Evolutionary conservation across 2,797 vertebrate species (phyloP).

Genomic region (Clarias laeviceps): DNA sequence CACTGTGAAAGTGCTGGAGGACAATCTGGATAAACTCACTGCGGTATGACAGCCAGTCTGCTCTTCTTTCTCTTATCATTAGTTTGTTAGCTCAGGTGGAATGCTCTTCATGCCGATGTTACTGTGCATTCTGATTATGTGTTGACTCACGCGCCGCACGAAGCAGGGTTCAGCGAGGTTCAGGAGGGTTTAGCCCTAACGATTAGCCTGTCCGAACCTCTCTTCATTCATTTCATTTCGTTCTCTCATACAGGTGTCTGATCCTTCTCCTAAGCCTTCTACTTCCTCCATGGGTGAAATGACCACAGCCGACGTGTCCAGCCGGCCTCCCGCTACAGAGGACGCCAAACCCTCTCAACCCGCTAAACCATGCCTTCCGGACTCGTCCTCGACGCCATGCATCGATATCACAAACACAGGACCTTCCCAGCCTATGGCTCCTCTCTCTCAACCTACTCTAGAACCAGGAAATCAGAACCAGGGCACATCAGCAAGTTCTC

Average conservation of each 20-base stretch:
- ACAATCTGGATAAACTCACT: slow-evolving; percentile 89
- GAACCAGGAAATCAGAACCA: slow-evolving; percentile 55
- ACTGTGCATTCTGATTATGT: slow-evolving; percentile 21
- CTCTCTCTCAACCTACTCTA: slow-evolving; percentile 47
- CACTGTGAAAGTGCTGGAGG: slow-evolving; percentile 96
- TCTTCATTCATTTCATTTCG: not conserved
- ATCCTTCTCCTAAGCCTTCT: slow-evolving; percentile 76
- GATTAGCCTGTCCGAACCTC: not conserved
- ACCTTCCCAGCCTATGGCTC: slow-evolving; percentile 58
- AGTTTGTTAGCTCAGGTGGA: not conserved
- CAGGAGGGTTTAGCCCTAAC: not conserved
- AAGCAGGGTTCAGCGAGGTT: slow-evolving; percentile 4
- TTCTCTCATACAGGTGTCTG: slow-evolving; percentile 77
- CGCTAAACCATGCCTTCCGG: slow-evolving; percentile 73
- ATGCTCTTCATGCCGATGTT: not conserved
- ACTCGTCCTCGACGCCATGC: slow-evolving; percentile 36
- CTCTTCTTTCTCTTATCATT: slow-evolving; percentile 49
- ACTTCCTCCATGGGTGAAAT: slow-evolving; percentile 83
- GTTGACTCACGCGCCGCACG: slow-evolving; percentile 13
- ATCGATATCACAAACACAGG: slow-evolving; percentile 75
- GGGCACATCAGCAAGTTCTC: slow-evolving; percentile 66
- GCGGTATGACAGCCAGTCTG: slow-evolving; percentile 77
- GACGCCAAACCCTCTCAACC: slow-evolving; percentile 81
- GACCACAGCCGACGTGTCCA: slow-evolving; percentile 90
- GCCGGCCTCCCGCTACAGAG: slow-evolving; percentile 79